These are phyloP conservation scores for Ceratosolen solmsi DNA, from an alignment of 1,140 invertebrate genomes.

Conservation along the genomic window DNA sequence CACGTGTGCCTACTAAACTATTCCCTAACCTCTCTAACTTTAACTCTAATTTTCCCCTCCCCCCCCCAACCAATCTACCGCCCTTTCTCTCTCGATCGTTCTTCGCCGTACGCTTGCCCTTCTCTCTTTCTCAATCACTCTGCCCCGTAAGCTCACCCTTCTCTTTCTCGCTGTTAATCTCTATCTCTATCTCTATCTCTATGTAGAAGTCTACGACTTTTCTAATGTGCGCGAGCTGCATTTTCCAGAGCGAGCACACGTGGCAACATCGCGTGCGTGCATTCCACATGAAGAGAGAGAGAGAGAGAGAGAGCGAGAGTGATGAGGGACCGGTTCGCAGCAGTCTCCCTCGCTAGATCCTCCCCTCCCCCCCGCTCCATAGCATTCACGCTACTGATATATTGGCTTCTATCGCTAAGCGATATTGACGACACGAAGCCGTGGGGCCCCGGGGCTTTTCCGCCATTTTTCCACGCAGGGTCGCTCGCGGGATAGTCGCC, in stretches of 20 bases:
- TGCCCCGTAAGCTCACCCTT: not conserved
- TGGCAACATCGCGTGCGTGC: constrained; percentile 63
- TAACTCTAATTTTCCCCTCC: too few species aligned
- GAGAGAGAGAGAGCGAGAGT: constrained; percentile 29
- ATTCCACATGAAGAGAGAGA: constrained; percentile 60
- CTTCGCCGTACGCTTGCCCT: too few species aligned
- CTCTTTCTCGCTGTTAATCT: not conserved
- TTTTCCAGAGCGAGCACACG: constrained; percentile 61
- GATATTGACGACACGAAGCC: not conserved
- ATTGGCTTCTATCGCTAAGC: not conserved
- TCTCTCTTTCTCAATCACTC: too few species aligned
- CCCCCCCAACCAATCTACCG: too few species aligned
- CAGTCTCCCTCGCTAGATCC: not conserved
- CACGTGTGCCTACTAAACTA: not conserved
- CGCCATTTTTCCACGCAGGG: not conserved
- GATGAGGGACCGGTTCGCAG: constrained; percentile 48
- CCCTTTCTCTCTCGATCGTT: too few species aligned
- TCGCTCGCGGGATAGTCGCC: too few species aligned
- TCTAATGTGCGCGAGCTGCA: constrained; percentile 55
- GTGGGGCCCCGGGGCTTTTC: not conserved
- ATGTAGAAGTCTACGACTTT: not conserved
- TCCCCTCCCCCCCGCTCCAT: not conserved
- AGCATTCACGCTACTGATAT: not conserved
- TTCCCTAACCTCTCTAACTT: not conserved
- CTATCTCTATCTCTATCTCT: not conserved